A percentile compares a stretch with the other conserved stretches of the same genome.
Conservation (phyloP, 2,888 invertebrate species). For the Papilio elwesi region DNA sequence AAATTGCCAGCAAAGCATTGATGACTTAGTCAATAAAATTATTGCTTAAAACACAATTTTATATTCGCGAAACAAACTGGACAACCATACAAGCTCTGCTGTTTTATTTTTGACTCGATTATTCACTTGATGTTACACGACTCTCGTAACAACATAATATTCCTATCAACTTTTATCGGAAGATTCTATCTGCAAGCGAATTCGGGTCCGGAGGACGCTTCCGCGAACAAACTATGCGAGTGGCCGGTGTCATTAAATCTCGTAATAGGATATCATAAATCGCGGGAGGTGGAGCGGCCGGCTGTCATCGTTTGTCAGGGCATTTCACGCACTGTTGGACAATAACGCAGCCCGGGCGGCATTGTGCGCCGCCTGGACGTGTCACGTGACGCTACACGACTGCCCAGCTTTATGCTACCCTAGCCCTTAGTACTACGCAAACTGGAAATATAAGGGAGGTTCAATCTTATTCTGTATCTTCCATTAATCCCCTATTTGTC, state of each 20-base stretch:
- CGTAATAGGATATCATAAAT: slow-evolving; percentile 84
- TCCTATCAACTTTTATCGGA: not conserved
- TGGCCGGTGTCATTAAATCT: slow-evolving; percentile 83
- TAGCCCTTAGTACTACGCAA: slow-evolving; percentile 36
- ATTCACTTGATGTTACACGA: too few relatives aligned
- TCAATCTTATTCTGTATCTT: too few relatives aligned
- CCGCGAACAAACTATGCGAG: slow-evolving; percentile 71
- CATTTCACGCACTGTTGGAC: slow-evolving; percentile 84
- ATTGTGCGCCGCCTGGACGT: slow-evolving; percentile 67
- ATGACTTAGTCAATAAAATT: too few relatives aligned
- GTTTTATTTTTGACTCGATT: too few relatives aligned
- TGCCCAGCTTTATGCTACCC: slow-evolving; percentile 50
- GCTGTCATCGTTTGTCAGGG: slow-evolving; percentile 85
- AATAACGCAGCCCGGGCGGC: slow-evolving; percentile 74
- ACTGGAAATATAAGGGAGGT: too few relatives aligned
- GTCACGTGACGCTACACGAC: slow-evolving; percentile 60
- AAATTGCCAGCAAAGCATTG: too few relatives aligned
- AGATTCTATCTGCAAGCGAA: slow-evolving; percentile 51
- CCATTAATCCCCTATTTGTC: too few relatives aligned
- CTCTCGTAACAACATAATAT: too few relatives aligned
- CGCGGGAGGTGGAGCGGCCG: slow-evolving; percentile 79
- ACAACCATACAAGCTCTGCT: too few relatives aligned
- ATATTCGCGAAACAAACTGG: too few relatives aligned
- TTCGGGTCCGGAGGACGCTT: slow-evolving; percentile 52
- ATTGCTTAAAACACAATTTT: too few relatives aligned